Evolutionary conservation across 2,797 vertebrate species (phyloP).

Genomic region (Chlorospingus semifuscus): DNA sequence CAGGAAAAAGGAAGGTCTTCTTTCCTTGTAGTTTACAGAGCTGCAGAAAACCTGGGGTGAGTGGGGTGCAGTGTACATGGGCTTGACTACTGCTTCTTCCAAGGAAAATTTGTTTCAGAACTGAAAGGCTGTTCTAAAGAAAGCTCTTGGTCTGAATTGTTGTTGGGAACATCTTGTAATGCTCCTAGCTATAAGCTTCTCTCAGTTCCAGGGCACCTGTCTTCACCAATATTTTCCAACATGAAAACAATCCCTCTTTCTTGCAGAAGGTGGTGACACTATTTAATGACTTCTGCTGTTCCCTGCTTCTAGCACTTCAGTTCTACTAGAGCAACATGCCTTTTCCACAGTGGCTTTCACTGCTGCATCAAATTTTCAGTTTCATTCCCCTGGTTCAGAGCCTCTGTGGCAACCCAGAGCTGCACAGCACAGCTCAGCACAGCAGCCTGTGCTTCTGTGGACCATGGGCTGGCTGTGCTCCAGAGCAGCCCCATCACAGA

Average conservation of each 20-base stretch:
- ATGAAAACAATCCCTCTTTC: not conserved
- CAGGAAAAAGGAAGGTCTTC: not conserved
- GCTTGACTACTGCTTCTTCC: not conserved
- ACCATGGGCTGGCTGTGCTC: not conserved
- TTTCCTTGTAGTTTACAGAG: not conserved
- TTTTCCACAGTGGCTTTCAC: not conserved
- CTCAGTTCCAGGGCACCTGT: not conserved
- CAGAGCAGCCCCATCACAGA: not conserved
- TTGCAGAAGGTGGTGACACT: not conserved
- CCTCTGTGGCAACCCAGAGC: not conserved
- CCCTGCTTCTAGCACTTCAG: not conserved
- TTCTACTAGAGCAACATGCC: not conserved
- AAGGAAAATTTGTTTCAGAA: not conserved
- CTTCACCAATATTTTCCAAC: not conserved
- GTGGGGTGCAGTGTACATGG: not conserved
- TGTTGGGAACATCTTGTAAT: not conserved
- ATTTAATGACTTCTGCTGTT: not conserved
- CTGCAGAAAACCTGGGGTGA: not conserved
- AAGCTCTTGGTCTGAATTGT: not conserved
- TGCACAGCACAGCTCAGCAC: rapidly evolving
- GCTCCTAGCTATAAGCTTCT: not conserved
- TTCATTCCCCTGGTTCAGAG: not conserved
- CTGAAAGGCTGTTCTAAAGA: not conserved
- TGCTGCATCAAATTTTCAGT: not conserved
- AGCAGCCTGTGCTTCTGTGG: not conserved